phyloP scores from a whole-genome alignment of 2,797 vertebrate species.

The Hirundo rustica region DNA sequence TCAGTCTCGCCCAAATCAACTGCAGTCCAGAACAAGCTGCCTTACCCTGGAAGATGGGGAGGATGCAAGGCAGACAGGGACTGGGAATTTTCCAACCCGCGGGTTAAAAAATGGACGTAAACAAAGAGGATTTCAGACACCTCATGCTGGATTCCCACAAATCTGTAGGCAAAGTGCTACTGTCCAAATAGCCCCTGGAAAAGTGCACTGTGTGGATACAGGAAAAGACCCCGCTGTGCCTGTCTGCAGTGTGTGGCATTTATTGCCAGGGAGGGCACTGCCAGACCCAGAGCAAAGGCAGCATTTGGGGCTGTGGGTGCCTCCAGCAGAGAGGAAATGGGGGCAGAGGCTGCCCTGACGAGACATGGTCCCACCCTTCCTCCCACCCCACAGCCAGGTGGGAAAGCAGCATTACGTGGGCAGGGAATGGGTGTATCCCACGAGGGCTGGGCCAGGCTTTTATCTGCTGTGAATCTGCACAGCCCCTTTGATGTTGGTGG shows the following conservation, averaged over 20 bases:
- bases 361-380: not conserved
- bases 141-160: not conserved
- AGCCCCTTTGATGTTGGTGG: constrained; percentile 24
- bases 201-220: not conserved
- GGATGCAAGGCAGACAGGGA: not conserved
- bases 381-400: not conserved
- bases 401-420: not conserved
- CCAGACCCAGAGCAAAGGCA: not conserved
- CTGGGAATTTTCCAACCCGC: not conserved
- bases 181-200: not conserved
- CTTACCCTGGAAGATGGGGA: not conserved
- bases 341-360: not conserved
- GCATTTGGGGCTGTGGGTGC: not conserved
- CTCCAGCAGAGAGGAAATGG: not conserved
- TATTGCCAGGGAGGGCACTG: not conserved
- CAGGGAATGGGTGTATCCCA: constrained; percentile 26
- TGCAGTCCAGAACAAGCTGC: not conserved
- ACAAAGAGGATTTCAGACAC: not conserved
- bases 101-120: not conserved
- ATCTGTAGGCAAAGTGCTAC: not conserved
- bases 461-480: constrained; percentile 24
- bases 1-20: not conserved
- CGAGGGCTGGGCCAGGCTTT: not conserved
- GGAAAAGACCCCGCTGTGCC: not conserved
- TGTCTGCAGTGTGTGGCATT: not conserved